Base-by-base conservation (phyloP, 2,113 vertebrate genomes). In the Eleginops maclovinus region DNA sequence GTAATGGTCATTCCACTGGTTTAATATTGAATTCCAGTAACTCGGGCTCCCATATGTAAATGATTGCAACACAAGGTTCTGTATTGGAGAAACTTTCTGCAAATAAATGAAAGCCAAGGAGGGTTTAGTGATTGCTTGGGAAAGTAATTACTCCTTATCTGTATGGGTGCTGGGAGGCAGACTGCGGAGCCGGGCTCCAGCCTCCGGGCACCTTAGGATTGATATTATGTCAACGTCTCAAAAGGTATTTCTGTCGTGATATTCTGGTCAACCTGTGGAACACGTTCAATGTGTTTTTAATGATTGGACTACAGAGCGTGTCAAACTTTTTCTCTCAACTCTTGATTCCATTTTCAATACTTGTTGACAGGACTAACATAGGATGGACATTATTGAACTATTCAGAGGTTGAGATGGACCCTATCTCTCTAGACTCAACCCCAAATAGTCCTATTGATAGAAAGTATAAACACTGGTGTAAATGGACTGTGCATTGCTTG, bases 131-230 rank as follows among this genome's bases (percentile, higher is more conserved):
- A 84, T 65, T 83, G 75, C 84, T 82, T 73, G 54, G 17, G 49
- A 90, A 93, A 91, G 89, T 87, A 91, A 95, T 95, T 92, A 92
- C 74, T 83, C 55, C 88, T 94, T 93, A 93, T 94, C 92, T 82
- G 53, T 12, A 36, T 82, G 66, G 43, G 65, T 72, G 74, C 53
- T 68, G 50, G 55, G 28, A 87, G 68, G 61, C 67, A 63, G 59
- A 28, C 26, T 66, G 62, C 54, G 49, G 36, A 63, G 75, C 67
- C 26, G 10, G 50, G 31, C 26, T 58, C 22, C 54, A 56, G 70
- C 61, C 66, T 65, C 41, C 44, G 16, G n/a, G 7, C 41, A 9
- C 43, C 40, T 56, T 55, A 36, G 43, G 61, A 86, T 82, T 87
- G 87, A 85, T 72, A 55, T 44, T 72, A 36, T 77, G 69, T 86